These are phyloP conservation scores for Taphrorychus bicolor DNA, from an alignment of 2,888 invertebrate genomes.

Conservation along the genomic window DNA sequence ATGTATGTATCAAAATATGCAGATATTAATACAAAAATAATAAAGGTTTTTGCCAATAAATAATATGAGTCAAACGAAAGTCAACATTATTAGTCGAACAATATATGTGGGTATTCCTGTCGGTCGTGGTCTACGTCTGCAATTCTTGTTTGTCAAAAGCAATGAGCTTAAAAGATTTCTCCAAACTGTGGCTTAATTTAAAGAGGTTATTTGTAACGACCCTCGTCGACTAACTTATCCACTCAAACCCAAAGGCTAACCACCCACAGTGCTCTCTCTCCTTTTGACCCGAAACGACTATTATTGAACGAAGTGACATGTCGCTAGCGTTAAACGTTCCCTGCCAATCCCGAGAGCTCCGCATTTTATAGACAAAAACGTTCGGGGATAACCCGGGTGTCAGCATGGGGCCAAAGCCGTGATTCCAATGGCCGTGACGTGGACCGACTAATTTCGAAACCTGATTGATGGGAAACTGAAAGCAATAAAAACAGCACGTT, in stretches of 20 bases:
- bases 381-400: neutral
- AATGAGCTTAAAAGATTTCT: too few species aligned
- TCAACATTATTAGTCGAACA: too few species aligned
- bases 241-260: neutral
- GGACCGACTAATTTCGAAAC: slow-evolving; percentile 1
- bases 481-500: slow-evolving; percentile 6
- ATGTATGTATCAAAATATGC: too few species aligned
- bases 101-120: too few species aligned
- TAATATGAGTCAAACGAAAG: too few species aligned
- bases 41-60: too few species aligned
- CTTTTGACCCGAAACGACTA: too few species aligned
- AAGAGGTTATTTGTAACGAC: too few species aligned
- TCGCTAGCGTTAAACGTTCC: neutral
- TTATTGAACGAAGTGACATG: neutral
- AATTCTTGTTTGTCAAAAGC: too few species aligned
- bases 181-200: too few species aligned
- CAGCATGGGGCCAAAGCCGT: neutral
- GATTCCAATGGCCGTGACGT: neutral
- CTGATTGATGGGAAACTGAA: slow-evolving; percentile 2
- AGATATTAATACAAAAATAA: too few species aligned
- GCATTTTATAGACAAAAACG: neutral
- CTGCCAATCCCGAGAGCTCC: neutral
- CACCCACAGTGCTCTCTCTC: neutral
- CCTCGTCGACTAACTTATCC: neutral
- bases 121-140: too few species aligned